Evolutionary conservation across 2,797 vertebrate species (phyloP), one percentile per base, ranked within the genome.

Genomic region (Galago senegalensis): DNA sequence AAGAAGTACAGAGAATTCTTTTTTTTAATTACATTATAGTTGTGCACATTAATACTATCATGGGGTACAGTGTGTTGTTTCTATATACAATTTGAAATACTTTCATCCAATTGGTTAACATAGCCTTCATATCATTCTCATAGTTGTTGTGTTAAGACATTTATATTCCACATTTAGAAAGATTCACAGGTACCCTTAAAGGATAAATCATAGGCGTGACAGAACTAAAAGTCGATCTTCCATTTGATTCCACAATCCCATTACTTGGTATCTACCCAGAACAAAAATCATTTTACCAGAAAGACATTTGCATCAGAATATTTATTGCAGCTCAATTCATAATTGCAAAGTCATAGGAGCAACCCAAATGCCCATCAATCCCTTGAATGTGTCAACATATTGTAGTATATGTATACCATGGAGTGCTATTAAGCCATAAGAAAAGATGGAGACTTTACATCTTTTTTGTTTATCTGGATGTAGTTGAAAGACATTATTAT

Each of bases 261-360:
- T 31, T 67, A n/a, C 17, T 9, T 17, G 31, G 31, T 67, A 67
- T 67, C 65, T 67, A 67, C 16, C 31, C 17, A n/a, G 65, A 67
- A 67, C 17, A 67, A 8, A 67, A 67, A 31, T 67, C 31, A n/a
- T 67, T 8, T n/a, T n/a, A 67, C n/a, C 65, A 67, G n/a, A 67
- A 67, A 67, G 65, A n/a, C 31, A n/a, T 17, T 31, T 67, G 31
- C 17, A n/a, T 7, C n/a, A 31, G n/a, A 67, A 67, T 67, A 16
- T 67, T 67, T 67, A 67, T 20, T n/a, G 17, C 8, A n/a, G 65
- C 31, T n/a, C 31, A 67, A 67, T 67, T 67, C 65, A 67, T 16
- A 67, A 18, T 67, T 7, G 0, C 0, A 3, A 67, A n/a, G 65
- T 7, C n/a, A 16, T n/a, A 16, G 16, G 17, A 67, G 16, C 31